A percentile compares a stretch with the other conserved stretches of the same genome.
Evolutionary conservation across 2,113 vertebrate species (phyloP).

Genomic region (Oenanthe melanoleuca): DNA sequence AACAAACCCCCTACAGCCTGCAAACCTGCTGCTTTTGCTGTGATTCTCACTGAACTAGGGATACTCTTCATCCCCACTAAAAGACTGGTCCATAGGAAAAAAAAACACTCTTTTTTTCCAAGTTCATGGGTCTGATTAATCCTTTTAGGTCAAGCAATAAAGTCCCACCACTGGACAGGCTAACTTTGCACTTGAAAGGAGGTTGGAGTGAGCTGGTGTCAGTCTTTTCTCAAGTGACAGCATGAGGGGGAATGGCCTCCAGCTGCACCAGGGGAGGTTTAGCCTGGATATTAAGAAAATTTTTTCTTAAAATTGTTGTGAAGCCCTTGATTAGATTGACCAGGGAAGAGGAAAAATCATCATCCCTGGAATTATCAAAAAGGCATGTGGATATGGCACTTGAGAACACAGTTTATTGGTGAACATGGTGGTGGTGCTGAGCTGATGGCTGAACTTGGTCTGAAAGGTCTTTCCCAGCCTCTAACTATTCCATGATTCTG

Average conservation of each 20-base stretch:
- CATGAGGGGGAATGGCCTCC: background rate
- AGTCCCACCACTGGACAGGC: background rate
- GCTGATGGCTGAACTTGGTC: background rate
- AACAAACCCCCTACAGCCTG: too few species aligned
- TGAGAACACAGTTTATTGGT: background rate
- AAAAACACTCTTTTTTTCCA: background rate
- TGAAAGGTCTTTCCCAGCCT: background rate
- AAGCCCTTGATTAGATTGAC: background rate
- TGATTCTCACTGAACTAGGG: background rate
- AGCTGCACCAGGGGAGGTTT: background rate
- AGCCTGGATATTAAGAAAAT: background rate
- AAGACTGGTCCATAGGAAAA: background rate
- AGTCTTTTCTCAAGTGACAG: background rate
- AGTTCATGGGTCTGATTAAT: fast-evolving
- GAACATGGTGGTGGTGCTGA: background rate
- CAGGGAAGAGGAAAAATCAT: background rate
- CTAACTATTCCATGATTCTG: background rate
- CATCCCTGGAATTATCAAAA: background rate
- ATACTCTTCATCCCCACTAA: background rate
- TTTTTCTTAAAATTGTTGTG: fast-evolving
- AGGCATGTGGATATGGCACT: background rate
- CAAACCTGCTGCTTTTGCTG: background rate
- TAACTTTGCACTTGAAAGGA: background rate
- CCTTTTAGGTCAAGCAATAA: background rate
- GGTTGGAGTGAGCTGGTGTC: background rate